phyloP scores from a whole-genome alignment of 2,113 vertebrate genomes.

The Apaloderma vittatum region DNA sequence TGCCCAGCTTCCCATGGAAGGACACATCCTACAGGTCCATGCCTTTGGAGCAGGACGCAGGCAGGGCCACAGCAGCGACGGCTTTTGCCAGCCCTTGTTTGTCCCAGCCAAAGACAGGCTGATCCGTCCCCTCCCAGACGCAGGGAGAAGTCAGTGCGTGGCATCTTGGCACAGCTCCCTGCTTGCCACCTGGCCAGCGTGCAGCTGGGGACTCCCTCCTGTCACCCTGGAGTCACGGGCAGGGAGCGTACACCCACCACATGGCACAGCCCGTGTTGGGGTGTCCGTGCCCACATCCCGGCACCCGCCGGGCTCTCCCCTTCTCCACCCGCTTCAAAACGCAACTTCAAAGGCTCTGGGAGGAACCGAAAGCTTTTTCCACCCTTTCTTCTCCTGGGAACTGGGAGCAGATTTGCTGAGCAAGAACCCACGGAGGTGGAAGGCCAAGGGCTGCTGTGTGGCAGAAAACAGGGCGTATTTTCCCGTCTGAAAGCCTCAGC shows the following conservation, averaged over 20 bases:
- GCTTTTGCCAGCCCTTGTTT: rapidly evolving
- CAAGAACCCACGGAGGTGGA: neutral
- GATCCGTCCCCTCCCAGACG: neutral
- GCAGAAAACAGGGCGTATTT: no score
- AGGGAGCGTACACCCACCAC: neutral
- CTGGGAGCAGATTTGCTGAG: neutral
- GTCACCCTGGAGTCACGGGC: neutral
- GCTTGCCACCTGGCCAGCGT: neutral
- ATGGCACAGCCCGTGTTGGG: rapidly evolving
- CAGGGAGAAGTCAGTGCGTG: neutral
- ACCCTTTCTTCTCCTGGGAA: neutral
- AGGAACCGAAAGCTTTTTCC: neutral
- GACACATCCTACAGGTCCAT: no score
- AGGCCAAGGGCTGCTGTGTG: no score
- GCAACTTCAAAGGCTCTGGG: slow-evolving; percentile 30
- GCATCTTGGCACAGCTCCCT: neutral
- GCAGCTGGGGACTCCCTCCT: neutral
- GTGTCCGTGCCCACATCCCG: neutral
- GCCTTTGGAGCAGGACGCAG: neutral
- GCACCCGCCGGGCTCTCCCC: neutral
- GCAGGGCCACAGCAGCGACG: rapidly evolving
- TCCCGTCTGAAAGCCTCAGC: no score
- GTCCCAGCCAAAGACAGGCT: neutral
- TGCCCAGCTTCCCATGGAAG: neutral
- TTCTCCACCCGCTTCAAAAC: neutral